A percentile compares a stretch with the other conserved stretches of the same genome.
phyloP scores from a whole-genome alignment of 2,797 vertebrate species.

The Esox lucius region DNA sequence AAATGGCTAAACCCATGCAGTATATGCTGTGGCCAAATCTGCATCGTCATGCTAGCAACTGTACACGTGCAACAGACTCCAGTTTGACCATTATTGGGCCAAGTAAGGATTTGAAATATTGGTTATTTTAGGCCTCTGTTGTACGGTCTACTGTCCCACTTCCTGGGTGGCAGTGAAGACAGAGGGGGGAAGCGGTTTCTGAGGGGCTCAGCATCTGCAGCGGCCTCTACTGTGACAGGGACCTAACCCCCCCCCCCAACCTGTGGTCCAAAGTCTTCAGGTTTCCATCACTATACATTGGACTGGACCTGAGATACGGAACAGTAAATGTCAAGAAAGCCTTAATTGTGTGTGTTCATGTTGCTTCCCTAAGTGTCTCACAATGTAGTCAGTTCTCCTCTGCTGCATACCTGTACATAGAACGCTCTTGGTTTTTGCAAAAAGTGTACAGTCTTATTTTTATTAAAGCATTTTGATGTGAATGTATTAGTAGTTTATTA shows the following conservation, averaged over 20 bases:
- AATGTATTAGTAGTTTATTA: background rate
- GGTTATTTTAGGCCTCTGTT: slow-evolving; percentile 84
- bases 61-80: too few relatives aligned
- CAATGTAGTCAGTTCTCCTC: background rate
- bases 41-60: background rate
- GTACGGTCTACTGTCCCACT: slow-evolving; percentile 88
- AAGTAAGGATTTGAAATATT: background rate
- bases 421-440: background rate
- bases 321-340: background rate
- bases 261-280: slow-evolving; percentile 33
- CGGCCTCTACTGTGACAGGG: slow-evolving; percentile 39
- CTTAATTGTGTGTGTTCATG: background rate
- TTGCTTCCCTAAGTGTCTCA: background rate
- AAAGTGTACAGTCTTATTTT: background rate
- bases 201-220: slow-evolving; percentile 58
- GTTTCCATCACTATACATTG: background rate
- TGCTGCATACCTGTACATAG: background rate
- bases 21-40: too few relatives aligned
- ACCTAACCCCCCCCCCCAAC: slow-evolving; percentile 25
- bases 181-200: slow-evolving; percentile 64
- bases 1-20: too few relatives aligned
- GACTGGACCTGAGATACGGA: background rate
- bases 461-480: background rate
- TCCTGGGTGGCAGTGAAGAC: slow-evolving; percentile 75
- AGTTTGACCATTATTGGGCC: background rate